phyloP scores from a whole-genome alignment of 2,113 vertebrate species.

The Peromyscus leucopus region DNA sequence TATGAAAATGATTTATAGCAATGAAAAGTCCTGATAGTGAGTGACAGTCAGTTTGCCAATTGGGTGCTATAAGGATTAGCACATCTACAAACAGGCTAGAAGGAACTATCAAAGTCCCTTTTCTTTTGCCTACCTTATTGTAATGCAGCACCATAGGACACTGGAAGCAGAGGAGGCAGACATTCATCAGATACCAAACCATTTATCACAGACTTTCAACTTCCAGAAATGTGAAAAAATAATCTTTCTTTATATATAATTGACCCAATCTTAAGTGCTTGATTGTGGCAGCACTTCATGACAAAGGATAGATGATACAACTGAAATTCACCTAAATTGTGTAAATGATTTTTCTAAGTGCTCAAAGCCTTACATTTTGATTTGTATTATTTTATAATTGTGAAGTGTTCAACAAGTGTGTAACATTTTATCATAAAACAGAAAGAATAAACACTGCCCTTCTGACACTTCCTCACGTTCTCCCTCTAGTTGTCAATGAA shows the following conservation, averaged over 20 bases:
- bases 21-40: not conserved
- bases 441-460: constrained; percentile 33
- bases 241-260: not conserved
- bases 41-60: not conserved
- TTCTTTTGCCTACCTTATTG: not conserved
- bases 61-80: not conserved
- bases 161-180: not conserved
- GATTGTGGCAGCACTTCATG: not conserved
- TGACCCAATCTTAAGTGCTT: not conserved
- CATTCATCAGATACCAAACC: not conserved
- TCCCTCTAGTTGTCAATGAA: constrained; percentile 59
- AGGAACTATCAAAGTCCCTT: not conserved
- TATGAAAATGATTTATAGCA: not conserved
- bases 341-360: not conserved
- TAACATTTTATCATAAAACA: constrained; percentile 40
- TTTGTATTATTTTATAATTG: not conserved
- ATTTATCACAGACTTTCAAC: not conserved
- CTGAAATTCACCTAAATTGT: constrained; percentile 29
- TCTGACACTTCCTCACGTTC: constrained; percentile 31
- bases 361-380: constrained; percentile 17
- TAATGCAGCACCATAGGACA: not conserved
- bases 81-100: not conserved
- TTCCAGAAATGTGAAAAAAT: not conserved
- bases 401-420: not conserved
- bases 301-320: not conserved